Base-by-base conservation (phyloP, 2,888 invertebrate species). In the Ornithoptera priamus region DNA sequence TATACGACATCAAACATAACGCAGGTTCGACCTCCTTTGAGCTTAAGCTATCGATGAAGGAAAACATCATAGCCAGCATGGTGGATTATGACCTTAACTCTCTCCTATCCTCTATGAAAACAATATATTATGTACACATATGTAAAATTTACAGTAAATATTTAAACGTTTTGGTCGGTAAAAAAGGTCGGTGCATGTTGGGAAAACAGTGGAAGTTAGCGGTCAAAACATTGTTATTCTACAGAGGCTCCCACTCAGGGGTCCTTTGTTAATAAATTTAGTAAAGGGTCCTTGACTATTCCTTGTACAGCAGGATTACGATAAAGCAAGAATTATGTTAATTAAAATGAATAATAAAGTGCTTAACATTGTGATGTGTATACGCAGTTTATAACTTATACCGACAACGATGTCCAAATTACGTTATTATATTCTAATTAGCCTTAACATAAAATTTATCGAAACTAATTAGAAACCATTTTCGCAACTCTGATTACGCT, bases 161-260 rank as follows among this genome's bases (percentile, higher is more conserved):
- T 39, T 39, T 1, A 39, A 10, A 8, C 12, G 1, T 42, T 42
- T 42, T 8, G 42, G 46, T 46, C 12, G 12, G 46, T 46, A 90
- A 92, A 92, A 92, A 90, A 88, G 87, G 85, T 88, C 86, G 87
- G 85, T 87, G 89, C 87, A 86, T 88, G 87, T 88, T 86, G 86
- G 86, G 88, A 88, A 88, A 89, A 87, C 77, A 84, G 85, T 86
- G 88, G 87, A 88, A 86, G 85, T 83, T 86, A 83, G 84, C 83
- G 88, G 88, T 89, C 89, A 91, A 91, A 91, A 90, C 89, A 92
- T 90, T 92, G 87, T 90, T 90, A 91, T 92, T 91, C 90, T 85
- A 79, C 81, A 79, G 84, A 84, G 85, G 84, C 77, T 70, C 76
- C 72, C 77, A 72, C 74, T 75, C 69, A 81, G 80, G 77, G 78